These are phyloP conservation scores for Argyrosomus regius DNA, from an alignment of 2,797 vertebrate species.

Conservation along the genomic window DNA sequence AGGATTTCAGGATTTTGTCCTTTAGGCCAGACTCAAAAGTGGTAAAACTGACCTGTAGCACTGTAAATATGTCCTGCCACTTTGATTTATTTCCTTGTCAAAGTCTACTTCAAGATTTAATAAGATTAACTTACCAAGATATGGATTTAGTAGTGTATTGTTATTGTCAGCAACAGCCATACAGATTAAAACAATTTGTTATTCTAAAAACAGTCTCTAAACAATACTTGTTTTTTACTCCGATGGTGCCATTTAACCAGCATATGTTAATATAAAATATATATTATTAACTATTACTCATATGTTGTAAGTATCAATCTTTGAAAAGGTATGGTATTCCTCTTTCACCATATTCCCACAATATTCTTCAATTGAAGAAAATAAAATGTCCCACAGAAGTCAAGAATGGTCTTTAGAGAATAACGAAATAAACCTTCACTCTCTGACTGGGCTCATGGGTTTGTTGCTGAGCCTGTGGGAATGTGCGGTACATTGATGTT, in stretches of 20 bases:
- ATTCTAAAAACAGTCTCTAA: background rate
- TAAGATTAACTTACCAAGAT: constrained; percentile 4
- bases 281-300: background rate
- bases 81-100: constrained; percentile 11
- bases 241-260: too few relatives aligned
- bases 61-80: background rate
- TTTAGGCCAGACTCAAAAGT: background rate
- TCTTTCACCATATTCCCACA: background rate
- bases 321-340: background rate
- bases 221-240: background rate
- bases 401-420: constrained; percentile 44
- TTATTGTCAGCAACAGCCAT: constrained; percentile 9
- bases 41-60: background rate
- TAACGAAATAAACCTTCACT: constrained; percentile 46
- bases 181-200: constrained; percentile 13
- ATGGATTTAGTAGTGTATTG: background rate
- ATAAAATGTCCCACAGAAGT: constrained; percentile 35
- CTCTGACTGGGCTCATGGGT: constrained; percentile 57
- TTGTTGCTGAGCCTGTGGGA: constrained; percentile 77
- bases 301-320: background rate
- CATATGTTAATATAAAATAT: too few relatives aligned
- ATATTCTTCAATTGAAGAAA: constrained; percentile 12
- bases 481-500: constrained; percentile 80
- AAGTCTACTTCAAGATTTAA: background rate
- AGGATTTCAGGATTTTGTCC: background rate